A percentile compares a stretch with the other conserved stretches of the same genome.
phyloP scores from a whole-genome alignment of 2,113 vertebrate genomes.

The Dicerorhinus sumatrensis region DNA sequence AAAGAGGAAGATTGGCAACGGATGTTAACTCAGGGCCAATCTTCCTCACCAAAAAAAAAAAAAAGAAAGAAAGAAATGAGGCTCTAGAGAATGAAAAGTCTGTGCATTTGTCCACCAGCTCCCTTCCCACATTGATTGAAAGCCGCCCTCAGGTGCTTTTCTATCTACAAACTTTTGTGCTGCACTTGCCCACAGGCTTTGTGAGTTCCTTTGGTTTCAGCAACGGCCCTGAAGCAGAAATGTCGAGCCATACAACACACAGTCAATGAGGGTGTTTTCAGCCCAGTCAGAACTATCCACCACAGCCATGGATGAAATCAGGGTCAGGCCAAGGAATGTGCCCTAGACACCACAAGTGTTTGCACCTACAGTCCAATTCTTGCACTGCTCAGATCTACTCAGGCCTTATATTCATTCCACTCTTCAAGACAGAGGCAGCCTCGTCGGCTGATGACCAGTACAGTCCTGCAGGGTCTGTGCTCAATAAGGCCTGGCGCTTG shows the following conservation, averaged over 20 bases:
- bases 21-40: no score
- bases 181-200: neutral
- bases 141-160: neutral
- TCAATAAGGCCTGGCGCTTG: neutral
- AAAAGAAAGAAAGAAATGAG: neutral
- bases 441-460: neutral
- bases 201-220: neutral
- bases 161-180: no score
- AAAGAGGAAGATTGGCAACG: no score
- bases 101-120: neutral
- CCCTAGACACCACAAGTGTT: neutral
- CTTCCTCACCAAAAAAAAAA: no score
- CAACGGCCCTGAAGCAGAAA: neutral
- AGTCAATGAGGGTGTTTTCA: neutral
- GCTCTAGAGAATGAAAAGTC: neutral
- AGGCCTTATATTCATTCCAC: neutral
- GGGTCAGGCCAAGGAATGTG: neutral
- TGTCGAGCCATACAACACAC: fast-evolving
- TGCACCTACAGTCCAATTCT: neutral
- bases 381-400: neutral
- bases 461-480: neutral
- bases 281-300: neutral
- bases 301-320: neutral
- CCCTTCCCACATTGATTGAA: neutral
- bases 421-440: neutral